A percentile compares a stretch with the other conserved stretches of the same genome.
Conservation (phyloP, 2,113 vertebrate genomes). For the Aplodontia rufa region DNA sequence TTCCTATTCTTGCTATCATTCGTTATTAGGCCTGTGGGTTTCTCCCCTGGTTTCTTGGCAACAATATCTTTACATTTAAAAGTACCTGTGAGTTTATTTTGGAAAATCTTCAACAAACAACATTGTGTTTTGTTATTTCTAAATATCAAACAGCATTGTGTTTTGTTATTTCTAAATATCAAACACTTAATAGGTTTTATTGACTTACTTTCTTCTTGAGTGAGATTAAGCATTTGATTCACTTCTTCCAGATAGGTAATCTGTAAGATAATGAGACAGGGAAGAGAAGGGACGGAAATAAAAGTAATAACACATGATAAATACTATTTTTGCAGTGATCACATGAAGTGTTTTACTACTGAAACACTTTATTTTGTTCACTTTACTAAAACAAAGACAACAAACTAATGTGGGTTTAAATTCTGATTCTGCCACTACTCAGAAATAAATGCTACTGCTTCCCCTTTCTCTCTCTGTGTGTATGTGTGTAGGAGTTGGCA, state of each 20-base stretch:
- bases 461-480: neutral
- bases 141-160: neutral
- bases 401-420: neutral
- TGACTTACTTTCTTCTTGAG: constrained; percentile 81
- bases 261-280: constrained; percentile 75
- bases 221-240: constrained; percentile 84
- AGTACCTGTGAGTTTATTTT: neutral
- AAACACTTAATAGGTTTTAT: neutral
- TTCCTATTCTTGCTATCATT: neutral
- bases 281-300: neutral
- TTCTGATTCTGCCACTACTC: neutral
- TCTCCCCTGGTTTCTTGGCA: neutral
- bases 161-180: neutral
- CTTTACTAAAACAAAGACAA: neutral
- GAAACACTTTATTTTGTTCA: neutral
- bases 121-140: neutral
- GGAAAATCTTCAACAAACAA: neutral
- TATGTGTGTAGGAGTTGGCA: neutral
- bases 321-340: neutral
- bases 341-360: neutral
- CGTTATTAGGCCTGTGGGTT: neutral
- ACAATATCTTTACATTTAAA: constrained; percentile 19
- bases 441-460: neutral
- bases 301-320: neutral
- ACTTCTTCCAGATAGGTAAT: fast-evolving